Percentiles rank a stretch among this genome's conserved stretches.
Evolutionary conservation across 2,113 vertebrate species (phyloP).

Genomic region (Pelusios castaneus): DNA sequence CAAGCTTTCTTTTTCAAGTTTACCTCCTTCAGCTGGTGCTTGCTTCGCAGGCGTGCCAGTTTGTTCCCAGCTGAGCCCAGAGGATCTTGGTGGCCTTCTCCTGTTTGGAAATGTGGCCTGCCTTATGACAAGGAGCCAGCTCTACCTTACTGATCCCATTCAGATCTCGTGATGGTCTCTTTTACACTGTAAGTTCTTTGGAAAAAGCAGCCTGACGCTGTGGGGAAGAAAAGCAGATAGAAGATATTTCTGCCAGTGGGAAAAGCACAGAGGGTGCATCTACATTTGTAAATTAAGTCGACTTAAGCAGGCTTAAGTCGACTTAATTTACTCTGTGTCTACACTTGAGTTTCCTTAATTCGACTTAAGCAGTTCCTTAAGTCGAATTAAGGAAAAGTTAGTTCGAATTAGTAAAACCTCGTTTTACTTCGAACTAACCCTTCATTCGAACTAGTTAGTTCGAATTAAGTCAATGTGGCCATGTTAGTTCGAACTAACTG

Average conservation of each 20-base stretch:
- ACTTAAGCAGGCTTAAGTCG: too few relatives aligned
- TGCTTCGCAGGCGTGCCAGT: not conserved
- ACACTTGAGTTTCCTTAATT: too few relatives aligned
- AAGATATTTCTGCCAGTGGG: slow-evolving; percentile 30
- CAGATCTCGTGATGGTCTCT: not conserved
- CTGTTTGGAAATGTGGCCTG: not conserved
- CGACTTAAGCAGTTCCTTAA: too few relatives aligned
- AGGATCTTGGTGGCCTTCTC: not conserved
- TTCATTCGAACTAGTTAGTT: too few relatives aligned
- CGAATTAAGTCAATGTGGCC: too few relatives aligned
- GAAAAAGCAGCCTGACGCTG: slow-evolving; percentile 17
- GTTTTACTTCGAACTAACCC: too few relatives aligned
- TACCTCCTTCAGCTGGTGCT: not conserved
- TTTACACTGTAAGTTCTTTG: not conserved
- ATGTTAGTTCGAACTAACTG: too few relatives aligned
- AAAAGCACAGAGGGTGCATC: too few relatives aligned
- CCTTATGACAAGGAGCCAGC: not conserved
- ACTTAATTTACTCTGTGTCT: too few relatives aligned
- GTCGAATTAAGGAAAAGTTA: too few relatives aligned
- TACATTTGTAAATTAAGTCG: too few relatives aligned
- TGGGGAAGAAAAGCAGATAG: not conserved
- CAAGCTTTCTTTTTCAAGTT: not conserved
- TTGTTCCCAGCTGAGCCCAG: not conserved
- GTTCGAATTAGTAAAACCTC: too few relatives aligned
- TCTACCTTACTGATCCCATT: not conserved